Conservation (phyloP, 2,113 vertebrate genomes). For the Eidolon helvum region DNA sequence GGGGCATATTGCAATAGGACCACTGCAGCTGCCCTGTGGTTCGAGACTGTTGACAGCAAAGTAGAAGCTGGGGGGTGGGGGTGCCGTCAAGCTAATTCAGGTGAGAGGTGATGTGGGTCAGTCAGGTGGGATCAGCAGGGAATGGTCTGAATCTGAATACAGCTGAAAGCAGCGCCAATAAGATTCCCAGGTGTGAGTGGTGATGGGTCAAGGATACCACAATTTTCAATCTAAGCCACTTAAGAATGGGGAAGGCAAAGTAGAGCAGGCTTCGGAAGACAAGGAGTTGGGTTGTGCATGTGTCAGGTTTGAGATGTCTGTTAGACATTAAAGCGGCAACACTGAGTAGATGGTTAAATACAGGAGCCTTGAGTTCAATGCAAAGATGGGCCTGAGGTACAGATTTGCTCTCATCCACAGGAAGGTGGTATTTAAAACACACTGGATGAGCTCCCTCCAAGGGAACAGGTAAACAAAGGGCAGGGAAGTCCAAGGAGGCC, state of each 20-base stretch:
- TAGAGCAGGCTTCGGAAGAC: background rate
- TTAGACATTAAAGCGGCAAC: rapidly evolving
- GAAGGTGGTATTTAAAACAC: background rate
- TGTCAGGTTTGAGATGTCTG: rapidly evolving
- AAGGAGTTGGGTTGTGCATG: rapidly evolving
- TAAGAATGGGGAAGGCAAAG: background rate
- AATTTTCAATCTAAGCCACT: rapidly evolving
- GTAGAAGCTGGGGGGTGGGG: background rate
- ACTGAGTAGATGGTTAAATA: rapidly evolving
- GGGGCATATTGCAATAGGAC: background rate
- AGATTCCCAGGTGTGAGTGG: rapidly evolving
- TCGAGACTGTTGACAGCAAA: no score
- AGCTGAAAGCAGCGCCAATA: rapidly evolving
- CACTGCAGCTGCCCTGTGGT: background rate
- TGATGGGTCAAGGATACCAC: rapidly evolving
- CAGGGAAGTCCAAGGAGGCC: background rate
- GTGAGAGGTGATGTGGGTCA: rapidly evolving
- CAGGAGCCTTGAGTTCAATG: no score
- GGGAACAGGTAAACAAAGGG: background rate
- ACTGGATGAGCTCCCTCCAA: background rate
- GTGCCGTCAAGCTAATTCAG: background rate
- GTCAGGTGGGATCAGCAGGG: rapidly evolving
- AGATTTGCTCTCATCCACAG: rapidly evolving
- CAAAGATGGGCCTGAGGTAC: background rate
- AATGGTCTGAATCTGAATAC: background rate